These are phyloP conservation scores for Sarcophaga subvicina DNA, from an alignment of 2,888 invertebrate species.

Conservation along the genomic window DNA sequence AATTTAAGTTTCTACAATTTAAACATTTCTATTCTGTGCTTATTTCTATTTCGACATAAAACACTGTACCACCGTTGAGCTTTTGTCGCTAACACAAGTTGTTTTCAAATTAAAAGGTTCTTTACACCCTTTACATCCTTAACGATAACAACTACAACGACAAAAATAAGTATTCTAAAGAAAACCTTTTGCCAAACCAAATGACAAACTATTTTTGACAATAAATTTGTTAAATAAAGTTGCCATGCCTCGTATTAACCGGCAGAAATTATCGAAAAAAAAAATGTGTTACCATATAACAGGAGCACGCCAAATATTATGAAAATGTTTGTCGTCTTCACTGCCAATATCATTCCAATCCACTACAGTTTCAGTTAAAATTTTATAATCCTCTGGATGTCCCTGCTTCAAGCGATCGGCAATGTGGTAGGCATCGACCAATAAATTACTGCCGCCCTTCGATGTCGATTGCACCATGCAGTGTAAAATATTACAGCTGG, in stretches of 20 bases:
- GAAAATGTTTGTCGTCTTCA: conserved; percentile 85
- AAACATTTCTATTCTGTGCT: background rate
- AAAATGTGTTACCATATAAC: conserved; percentile 84
- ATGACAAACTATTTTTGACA: conserved; percentile 37
- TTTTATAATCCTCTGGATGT: conserved; percentile 84
- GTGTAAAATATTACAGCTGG: conserved; percentile 88
- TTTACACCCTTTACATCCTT: background rate
- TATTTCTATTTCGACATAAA: background rate
- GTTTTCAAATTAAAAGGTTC: conserved; percentile 30
- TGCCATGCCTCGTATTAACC: no score
- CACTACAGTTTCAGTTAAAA: conserved; percentile 84
- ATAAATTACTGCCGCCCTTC: conserved; percentile 86
- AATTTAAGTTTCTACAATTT: no score
- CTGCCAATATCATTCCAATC: conserved; percentile 89
- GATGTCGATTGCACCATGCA: conserved; percentile 86
- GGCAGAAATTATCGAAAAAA: no score
- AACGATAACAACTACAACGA: background rate
- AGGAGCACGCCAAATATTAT: conserved; percentile 85
- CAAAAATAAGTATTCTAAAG: background rate
- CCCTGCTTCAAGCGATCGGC: conserved; percentile 84
- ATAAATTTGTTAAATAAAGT: conserved; percentile 47
- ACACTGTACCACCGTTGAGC: conserved; percentile 35
- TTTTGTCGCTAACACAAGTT: conserved; percentile 30
- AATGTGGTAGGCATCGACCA: conserved; percentile 87
- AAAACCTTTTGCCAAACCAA: background rate